phyloP scores from a whole-genome alignment of 92 coral and sea anemone genomes.

The Epizoanthus illoricatus region DNA sequence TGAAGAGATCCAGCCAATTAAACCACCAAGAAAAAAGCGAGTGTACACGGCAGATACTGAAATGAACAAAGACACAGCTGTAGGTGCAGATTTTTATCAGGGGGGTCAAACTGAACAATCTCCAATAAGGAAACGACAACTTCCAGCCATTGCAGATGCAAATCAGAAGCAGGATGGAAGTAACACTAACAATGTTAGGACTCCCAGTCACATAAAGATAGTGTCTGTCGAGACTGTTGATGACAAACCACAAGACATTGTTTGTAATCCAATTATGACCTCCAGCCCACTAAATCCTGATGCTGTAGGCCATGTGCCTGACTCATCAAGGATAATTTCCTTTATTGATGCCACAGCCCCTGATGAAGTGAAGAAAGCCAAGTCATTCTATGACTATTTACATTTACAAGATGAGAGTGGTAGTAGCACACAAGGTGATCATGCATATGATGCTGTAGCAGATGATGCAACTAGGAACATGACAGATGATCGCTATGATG shows the following conservation, averaged over 20 bases:
- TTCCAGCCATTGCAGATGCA: constrained; percentile 8
- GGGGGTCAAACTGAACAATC: neutral
- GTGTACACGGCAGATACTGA: neutral
- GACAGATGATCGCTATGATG: constrained; percentile 3
- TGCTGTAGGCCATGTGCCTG: neutral
- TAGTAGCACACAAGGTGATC: neutral
- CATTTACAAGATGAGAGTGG: neutral
- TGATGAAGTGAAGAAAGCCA: constrained; percentile 39
- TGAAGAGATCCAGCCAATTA: constrained; percentile 2
- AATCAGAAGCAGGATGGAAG: neutral
- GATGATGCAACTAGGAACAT: neutral
- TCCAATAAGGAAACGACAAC: constrained; percentile 10
- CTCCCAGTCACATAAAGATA: neutral
- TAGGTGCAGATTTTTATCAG: neutral
- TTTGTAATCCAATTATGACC: constrained; percentile 76
- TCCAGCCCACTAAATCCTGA: constrained; percentile 61
- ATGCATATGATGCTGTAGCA: constrained; percentile 20
- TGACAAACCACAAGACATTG: constrained; percentile 58
- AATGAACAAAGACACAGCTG: neutral
- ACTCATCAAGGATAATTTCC: constrained; percentile 34
- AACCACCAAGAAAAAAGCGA: constrained; percentile 34
- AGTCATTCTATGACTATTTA: constrained; percentile 79
- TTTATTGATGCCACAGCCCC: constrained; percentile 30
- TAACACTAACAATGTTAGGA: neutral
- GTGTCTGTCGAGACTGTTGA: constrained; percentile 31